phyloP scores from a whole-genome alignment of 2,797 vertebrate species.

The Astyanax mexicanus region DNA sequence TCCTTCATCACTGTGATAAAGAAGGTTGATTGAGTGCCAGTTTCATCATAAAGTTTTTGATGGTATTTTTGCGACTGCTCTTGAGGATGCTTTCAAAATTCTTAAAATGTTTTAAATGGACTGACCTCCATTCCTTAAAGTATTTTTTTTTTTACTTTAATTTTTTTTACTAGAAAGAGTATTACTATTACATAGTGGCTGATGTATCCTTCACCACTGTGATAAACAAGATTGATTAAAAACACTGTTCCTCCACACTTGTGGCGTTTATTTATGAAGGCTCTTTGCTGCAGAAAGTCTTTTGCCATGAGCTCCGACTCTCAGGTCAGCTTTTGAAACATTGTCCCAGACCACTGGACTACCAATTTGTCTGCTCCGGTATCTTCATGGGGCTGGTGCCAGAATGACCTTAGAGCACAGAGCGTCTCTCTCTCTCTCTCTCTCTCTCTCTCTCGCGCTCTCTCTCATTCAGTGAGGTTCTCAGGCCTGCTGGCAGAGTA shows the following conservation, averaged over 20 bases:
- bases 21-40: too few relatives aligned
- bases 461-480: constrained; percentile 20
- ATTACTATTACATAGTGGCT: too few relatives aligned
- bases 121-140: too few relatives aligned
- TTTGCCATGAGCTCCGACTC: constrained; percentile 19
- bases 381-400: constrained; percentile 49
- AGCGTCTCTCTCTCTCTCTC: constrained; percentile 10
- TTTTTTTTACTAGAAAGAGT: too few relatives aligned
- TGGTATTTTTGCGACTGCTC: too few relatives aligned
- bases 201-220: constrained; percentile 41
- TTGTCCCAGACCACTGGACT: constrained; percentile 42
- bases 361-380: constrained; percentile 51
- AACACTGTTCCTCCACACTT: constrained; percentile 29
- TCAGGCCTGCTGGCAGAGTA: constrained; percentile 18
- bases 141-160: too few relatives aligned
- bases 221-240: constrained; percentile 49
- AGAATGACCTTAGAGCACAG: constrained; percentile 46
- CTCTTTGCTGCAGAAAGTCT: constrained; percentile 14
- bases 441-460: neutral
- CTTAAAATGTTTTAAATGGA: too few relatives aligned
- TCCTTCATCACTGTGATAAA: too few relatives aligned
- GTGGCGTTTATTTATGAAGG: constrained; percentile 30
- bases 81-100: too few relatives aligned
- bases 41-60: too few relatives aligned
- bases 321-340: constrained; percentile 37